phyloP scores from a whole-genome alignment of 1,140 invertebrate species.

The Rhopalosiphum maidis region DNA sequence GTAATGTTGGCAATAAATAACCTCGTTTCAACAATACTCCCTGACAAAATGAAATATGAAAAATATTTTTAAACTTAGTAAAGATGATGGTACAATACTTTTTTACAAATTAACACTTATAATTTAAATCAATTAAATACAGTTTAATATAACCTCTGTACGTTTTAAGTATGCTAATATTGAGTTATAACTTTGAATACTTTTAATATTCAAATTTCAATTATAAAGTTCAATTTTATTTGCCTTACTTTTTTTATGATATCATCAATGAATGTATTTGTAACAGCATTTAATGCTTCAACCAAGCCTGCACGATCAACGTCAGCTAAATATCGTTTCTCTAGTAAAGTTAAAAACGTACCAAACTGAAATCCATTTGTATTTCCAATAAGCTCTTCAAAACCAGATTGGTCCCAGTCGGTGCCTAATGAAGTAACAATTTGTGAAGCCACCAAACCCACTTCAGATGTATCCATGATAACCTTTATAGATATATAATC shows the following conservation, averaged over 20 bases:
- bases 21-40: slow-evolving; percentile 77
- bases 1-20: slow-evolving; percentile 75
- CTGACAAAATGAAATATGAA: slow-evolving; percentile 63
- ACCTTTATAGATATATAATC: slow-evolving; percentile 64
- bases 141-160: background rate
- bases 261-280: slow-evolving; percentile 79
- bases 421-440: slow-evolving; percentile 72
- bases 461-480: slow-evolving; percentile 72
- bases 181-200: background rate
- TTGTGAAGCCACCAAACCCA: slow-evolving; percentile 70
- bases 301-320: slow-evolving; percentile 70
- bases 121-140: background rate
- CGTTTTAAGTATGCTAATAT: background rate
- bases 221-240: background rate
- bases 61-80: background rate
- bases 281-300: slow-evolving; percentile 77
- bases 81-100: background rate
- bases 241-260: slow-evolving; percentile 77
- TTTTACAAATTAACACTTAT: too few relatives aligned
- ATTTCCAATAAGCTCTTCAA: slow-evolving; percentile 70
- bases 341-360: slow-evolving; percentile 76
- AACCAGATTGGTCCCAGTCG: slow-evolving; percentile 73
- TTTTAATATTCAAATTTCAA: background rate
- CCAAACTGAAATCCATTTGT: slow-evolving; percentile 71
- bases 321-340: slow-evolving; percentile 70